These are phyloP conservation scores for Sebastes melanostomus DNA, from an alignment of 2,797 vertebrate species.

Conservation along the genomic window DNA sequence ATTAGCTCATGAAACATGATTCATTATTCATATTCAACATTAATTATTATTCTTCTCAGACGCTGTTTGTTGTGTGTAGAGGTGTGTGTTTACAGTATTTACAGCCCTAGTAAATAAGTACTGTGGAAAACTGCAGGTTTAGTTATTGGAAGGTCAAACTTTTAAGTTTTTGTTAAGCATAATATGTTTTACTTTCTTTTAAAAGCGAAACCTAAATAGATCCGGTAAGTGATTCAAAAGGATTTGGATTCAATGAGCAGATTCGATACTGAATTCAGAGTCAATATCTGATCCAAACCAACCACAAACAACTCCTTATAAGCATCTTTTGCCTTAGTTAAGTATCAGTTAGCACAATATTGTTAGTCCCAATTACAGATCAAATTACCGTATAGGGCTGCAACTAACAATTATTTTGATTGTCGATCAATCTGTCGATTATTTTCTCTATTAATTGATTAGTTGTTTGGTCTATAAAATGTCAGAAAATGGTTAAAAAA, in stretches of 20 bases:
- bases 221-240: background rate
- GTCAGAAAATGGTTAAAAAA: too few relatives aligned
- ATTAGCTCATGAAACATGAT: too few relatives aligned
- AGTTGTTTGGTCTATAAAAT: too few relatives aligned
- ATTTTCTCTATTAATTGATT: too few relatives aligned
- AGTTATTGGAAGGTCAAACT: background rate
- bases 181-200: background rate
- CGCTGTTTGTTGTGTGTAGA: too few relatives aligned
- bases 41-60: too few relatives aligned
- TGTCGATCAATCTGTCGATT: too few relatives aligned
- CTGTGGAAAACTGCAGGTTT: background rate
- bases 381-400: background rate
- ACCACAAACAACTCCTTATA: background rate
- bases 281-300: background rate
- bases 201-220: background rate
- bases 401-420: too few relatives aligned
- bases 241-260: background rate
- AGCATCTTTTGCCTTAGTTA: background rate
- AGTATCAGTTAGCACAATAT: background rate
- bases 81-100: too few relatives aligned
- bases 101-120: background rate
- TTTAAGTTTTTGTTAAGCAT: background rate
- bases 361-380: background rate
- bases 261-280: slow-evolving; percentile 1
- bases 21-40: too few relatives aligned